Evolutionary conservation across 2,113 vertebrate genomes (phyloP), one percentile per base, ranked within the genome.

Genomic region (crab-eating macaque (Macaca fascicularis)): DNA sequence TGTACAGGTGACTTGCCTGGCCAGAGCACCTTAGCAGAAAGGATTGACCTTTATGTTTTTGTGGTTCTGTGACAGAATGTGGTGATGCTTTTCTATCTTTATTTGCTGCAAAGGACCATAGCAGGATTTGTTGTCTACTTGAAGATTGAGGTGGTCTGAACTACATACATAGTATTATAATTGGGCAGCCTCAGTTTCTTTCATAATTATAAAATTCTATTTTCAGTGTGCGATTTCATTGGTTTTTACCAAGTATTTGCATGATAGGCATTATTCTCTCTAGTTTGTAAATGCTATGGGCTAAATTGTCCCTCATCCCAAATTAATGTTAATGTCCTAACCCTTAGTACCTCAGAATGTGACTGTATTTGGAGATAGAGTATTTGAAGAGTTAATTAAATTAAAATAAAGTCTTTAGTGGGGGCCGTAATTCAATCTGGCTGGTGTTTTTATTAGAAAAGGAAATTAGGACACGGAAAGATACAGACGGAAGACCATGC

Each of bases 321-420:
- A 88, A 69, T 90, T 74, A 38, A 90, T 61, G 27, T 67, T 80
- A 32, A 87, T 80, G 13, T 92, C 22, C 25, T 80, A 92, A 92
- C 12, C 9, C 27, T 32, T 14, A 43, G 32, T 69, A 52, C 30
- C 30, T 81, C 40, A 61, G 72, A 92, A 93, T 69, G 13, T 94
- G 92, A 83, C 7, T 55, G 5, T 50, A 82, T 95, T 84, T 92
- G 38, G 70, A 93, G 52, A 48, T 8, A 74, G 20, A 74, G 20
- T 82, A 25, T 79, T 96, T 86, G 85, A 75, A 88, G 27, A 90
- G 22, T 20, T 57, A 59, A 93, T 81, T 87, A 70, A 84, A 32
- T 17, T 86, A 48, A 93, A 96, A 85, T 74, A 19, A 79, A 9
- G 11, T 89, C 23, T 6, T 89, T 40, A 70, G 55, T 12, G 48